Evolutionary conservation across 1,140 invertebrate species (phyloP), one percentile per base, ranked within the genome.

Genomic region (Solen grandis): DNA sequence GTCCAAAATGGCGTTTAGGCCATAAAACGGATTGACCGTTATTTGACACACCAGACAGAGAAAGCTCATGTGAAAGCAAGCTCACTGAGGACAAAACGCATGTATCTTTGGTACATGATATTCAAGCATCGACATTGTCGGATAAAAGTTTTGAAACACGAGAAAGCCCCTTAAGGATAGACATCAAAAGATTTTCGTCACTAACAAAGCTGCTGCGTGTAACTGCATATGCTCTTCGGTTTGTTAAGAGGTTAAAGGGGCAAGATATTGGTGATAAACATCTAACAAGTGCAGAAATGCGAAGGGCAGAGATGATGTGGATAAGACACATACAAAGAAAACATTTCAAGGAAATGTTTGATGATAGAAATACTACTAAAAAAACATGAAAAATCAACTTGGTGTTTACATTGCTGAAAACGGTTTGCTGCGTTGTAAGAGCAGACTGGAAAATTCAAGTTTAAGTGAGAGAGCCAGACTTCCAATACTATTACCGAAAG

Each of bases 1-100:
- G 66, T 19, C 66, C 66, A 4, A 14, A 54, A 70, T 70, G 65
- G 65, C 22, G 46, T 27, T 68, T 31, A n/a, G n/a, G n/a, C n/a
- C n/a, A n/a, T n/a, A n/a, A n/a, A n/a, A n/a, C n/a, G n/a, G n/a
- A n/a, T n/a, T n/a, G n/a, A n/a, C n/a, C n/a, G n/a, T n/a, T n/a
- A n/a, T n/a, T n/a, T n/a, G n/a, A n/a, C n/a, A n/a, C n/a, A 5
- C n/a, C n/a, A 55, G 5, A 55, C 8, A 8, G 8, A 8, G 10
- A 27, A 19, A 27, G 55, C 29, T 5, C 8, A 10, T 63, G 31
- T 5, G 35, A 33, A 22, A 19, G 22, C 4, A 13, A 31, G 29
- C 27, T 29, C 27, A 63, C 35, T 5, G 35, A 63, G 8, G 13
- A 33, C 5, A 27, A 36, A 33, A 63, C 5, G 27, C 8, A 55